Base-by-base conservation (phyloP, 2,797 vertebrate species). In the Anguilla megastoma region DNA sequence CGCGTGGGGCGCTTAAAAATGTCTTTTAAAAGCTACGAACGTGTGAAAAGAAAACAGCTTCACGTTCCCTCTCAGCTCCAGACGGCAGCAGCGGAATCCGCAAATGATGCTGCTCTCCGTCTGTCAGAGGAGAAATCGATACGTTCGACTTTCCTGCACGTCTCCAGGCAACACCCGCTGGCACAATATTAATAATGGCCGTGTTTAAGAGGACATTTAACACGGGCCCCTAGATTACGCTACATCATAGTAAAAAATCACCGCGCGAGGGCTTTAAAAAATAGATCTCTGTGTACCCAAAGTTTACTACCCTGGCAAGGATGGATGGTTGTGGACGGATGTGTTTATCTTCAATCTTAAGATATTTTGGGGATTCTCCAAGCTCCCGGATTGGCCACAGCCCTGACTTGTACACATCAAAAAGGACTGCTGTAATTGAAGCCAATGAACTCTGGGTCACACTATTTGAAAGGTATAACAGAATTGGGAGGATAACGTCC, bases 251-350 rank as follows among this genome's bases (percentile, higher is more conserved):
- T 36, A 84, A 84, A 84, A 52, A 52, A 84, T 63, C 18, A 18
- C 27, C 21, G 18, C 54, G 4, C 84, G 0, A 14, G 54, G 54
- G 54, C 52, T n/a, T 86, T 41, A 48, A n/a, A 50, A 82, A 45
- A 79, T 21, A 52, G 10, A 63, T 27, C 71, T 36, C 30, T 85
- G 24, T 45, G 74, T 45, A 79, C 69, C 10, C 9, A 85, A 85
- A 24, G 36, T 54, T 80, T 36, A 3, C 79, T 58, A 48, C 86
- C 27, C 8, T 76, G 48, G 69, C 18, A 63, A 36, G 18, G 41
- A 86, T 56, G 41, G 79, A 82, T 82, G 79, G n/a, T 6, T n/a
- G 24, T 27, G 63, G 79, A 82, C 33, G 41, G 63, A 66, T n/a
- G 63, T 66, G 63, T 66, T 66, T 66, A 66, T 10, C 41, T 24